A percentile compares a stretch with the other conserved stretches of the same genome.
Conservation (phyloP, 37 sponge, comb jelly and placozoan species). For the Corticium candelabrum region DNA sequence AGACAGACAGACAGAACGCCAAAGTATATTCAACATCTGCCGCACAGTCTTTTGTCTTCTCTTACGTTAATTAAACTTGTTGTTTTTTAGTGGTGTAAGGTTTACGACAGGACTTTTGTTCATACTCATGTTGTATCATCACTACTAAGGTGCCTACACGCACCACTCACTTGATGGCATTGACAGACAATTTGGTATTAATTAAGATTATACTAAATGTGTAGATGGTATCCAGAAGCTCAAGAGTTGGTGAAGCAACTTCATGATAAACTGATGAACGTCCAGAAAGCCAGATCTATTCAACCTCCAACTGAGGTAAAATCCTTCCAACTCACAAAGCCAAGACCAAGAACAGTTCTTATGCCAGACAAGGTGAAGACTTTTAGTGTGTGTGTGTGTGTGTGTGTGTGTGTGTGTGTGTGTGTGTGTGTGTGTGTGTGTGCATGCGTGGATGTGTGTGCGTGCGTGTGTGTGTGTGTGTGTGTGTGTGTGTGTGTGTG, state of each 20-base stretch:
- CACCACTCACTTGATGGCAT: conserved; percentile 5
- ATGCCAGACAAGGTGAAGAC: conserved; percentile 58
- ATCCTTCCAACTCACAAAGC: conserved; percentile 81
- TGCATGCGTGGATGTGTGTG: no score
- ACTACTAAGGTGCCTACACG: conserved; percentile 21
- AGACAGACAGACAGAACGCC: not conserved
- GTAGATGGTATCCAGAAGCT: conserved; percentile 48
- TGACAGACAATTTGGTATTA: no score
- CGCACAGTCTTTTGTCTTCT: no score
- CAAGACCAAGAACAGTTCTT: conserved; percentile 61
- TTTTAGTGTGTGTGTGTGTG: no score
- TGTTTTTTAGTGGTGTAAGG: conserved; percentile 51
- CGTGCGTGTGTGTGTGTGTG: no score
- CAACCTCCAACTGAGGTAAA: conserved; percentile 19
- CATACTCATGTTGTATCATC: conserved; percentile 30
- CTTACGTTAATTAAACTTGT: no score
- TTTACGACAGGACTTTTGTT: conserved; percentile 58
- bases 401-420: no score
- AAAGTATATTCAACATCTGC: no score
- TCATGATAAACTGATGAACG: conserved; percentile 42
- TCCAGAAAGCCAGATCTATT: not conserved
- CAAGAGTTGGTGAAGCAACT: conserved; percentile 30
- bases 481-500: no score
- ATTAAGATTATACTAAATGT: not conserved
- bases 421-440: no score